These are phyloP conservation scores for Pectinophora gossypiella DNA, from an alignment of 1,140 invertebrate genomes.

Conservation along the genomic window DNA sequence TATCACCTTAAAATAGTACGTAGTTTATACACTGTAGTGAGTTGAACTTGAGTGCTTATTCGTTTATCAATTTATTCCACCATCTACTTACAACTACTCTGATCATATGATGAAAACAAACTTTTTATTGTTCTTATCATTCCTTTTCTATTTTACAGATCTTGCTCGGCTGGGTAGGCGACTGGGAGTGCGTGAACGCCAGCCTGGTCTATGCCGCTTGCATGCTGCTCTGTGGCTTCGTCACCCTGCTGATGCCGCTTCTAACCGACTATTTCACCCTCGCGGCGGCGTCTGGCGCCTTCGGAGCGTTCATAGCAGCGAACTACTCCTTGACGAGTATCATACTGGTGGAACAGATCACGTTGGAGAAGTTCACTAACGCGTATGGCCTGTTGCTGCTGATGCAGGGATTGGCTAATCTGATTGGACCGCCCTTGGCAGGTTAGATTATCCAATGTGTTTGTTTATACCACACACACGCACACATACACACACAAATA, in stretches of 20 bases:
- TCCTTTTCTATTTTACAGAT: conserved; percentile 79
- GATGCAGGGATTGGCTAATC: conserved; percentile 91
- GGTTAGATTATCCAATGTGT: no score
- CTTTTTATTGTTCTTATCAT: background rate
- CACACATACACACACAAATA: no score
- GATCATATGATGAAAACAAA: no score
- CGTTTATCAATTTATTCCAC: no score
- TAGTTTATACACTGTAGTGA: no score
- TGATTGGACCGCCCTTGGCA: conserved; percentile 90
- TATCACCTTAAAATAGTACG: no score
- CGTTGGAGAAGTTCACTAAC: conserved; percentile 91
- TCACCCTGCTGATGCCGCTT: conserved; percentile 83
- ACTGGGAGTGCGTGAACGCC: conserved; percentile 84
- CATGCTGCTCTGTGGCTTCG: conserved; percentile 85
- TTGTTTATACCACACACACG: no score
- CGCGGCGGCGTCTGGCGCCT: conserved; percentile 80
- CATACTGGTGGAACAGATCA: conserved; percentile 90
- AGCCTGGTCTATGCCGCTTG: conserved; percentile 86
- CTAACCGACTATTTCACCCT: conserved; percentile 77
- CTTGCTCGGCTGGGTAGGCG: conserved; percentile 90
- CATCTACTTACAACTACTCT: no score
- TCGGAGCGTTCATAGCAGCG: conserved; percentile 90
- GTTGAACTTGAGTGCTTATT: no score
- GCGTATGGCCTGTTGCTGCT: conserved; percentile 91
- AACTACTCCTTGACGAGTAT: conserved; percentile 92